Conservation (phyloP, 2,113 vertebrate genomes). For the Neotoma lepida region DNA sequence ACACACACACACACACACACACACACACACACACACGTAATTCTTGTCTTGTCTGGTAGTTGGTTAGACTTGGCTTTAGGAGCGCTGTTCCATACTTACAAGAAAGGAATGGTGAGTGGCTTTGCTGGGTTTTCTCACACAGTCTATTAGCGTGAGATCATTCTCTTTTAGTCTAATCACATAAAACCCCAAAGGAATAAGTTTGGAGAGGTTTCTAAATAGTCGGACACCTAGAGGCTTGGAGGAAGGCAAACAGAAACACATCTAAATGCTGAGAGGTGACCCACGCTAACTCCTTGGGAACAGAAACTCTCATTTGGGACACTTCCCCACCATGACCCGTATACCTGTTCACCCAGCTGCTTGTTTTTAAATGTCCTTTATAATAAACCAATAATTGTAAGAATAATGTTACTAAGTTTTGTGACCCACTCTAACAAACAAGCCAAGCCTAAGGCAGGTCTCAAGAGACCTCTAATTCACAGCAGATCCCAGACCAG, state of each 20-base stretch:
- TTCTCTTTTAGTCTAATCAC: not conserved
- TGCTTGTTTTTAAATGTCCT: not conserved
- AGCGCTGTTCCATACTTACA: not conserved
- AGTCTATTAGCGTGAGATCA: not conserved
- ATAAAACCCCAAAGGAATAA: not conserved
- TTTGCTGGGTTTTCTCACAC: not conserved
- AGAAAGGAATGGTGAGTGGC: not conserved
- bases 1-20: not conserved
- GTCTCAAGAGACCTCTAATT: not conserved
- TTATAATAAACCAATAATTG: not conserved
- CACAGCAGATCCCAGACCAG: not conserved
- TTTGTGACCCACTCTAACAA: not conserved
- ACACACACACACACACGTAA: not conserved
- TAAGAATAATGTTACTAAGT: not conserved
- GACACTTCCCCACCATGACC: not conserved
- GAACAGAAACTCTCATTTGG: not conserved
- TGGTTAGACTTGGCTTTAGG: not conserved
- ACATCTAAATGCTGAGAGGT: not conserved
- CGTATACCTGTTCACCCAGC: not conserved
- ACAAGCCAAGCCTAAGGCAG: not conserved
- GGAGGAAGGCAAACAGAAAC: not conserved
- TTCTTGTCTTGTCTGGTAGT: not conserved
- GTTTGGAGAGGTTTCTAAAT: not conserved
- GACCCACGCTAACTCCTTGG: not conserved
- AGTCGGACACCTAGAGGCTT: not conserved